A percentile compares a stretch with the other conserved stretches of the same genome.
phyloP scores from a whole-genome alignment of 2,888 invertebrate species.

The Helleia helle region DNA sequence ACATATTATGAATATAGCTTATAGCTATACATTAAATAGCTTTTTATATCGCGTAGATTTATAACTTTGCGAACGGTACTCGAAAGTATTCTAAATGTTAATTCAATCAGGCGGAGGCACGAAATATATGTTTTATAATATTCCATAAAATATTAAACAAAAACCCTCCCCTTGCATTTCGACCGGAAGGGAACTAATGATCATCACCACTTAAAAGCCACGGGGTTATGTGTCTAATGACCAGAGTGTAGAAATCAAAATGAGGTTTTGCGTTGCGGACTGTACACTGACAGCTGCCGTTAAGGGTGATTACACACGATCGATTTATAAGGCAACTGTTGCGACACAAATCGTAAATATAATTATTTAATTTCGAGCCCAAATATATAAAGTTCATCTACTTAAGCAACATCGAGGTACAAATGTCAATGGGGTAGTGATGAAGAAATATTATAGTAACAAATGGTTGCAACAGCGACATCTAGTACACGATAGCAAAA shows the following conservation, averaged over 20 bases:
- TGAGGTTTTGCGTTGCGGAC: constrained; percentile 15
- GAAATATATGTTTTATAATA: constrained; percentile 7
- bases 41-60: too few species aligned
- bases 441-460: too few species aligned
- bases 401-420: not conserved
- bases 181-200: constrained; percentile 8
- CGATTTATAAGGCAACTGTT: constrained; percentile 9
- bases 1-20: too few species aligned
- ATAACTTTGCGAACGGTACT: too few species aligned
- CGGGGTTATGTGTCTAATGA: constrained; percentile 1
- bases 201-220: not conserved
- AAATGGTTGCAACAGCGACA: too few species aligned
- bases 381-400: not conserved
- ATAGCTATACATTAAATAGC: too few species aligned
- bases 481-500: too few species aligned
- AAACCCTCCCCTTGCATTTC: constrained; percentile 8
- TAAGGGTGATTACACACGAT: constrained; percentile 26
- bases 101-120: too few species aligned
- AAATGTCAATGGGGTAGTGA: too few species aligned
- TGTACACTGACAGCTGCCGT: constrained; percentile 37
- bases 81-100: too few species aligned
- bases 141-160: constrained; percentile 9
- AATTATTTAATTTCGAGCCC: constrained; percentile 15
- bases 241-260: not conserved
- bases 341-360: constrained; percentile 11